phyloP scores from a whole-genome alignment of 2,113 vertebrate species.

The Gymnorhina tibicen region DNA sequence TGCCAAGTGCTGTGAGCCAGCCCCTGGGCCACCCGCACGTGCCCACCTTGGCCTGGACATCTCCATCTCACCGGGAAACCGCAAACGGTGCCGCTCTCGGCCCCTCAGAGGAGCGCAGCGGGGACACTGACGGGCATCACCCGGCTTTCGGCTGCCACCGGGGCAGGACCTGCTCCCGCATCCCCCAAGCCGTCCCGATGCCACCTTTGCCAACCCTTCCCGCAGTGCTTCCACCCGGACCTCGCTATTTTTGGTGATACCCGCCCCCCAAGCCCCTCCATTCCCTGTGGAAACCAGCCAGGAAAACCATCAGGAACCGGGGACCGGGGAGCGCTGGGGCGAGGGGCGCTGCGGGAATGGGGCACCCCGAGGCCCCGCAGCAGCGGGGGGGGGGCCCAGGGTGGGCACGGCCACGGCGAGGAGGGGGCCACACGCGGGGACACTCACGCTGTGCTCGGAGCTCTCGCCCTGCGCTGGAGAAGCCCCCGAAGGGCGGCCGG shows the following conservation, averaged over 20 bases:
- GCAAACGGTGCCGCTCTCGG: fast-evolving
- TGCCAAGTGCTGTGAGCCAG: not conserved
- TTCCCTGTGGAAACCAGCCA: fast-evolving
- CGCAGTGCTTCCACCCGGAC: not conserved
- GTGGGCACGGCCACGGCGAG: fast-evolving
- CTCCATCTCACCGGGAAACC: not conserved
- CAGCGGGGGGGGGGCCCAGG: not conserved
- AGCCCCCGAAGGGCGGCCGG: not conserved
- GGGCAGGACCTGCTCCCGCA: not conserved
- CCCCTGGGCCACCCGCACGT: not conserved
- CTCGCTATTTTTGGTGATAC: fast-evolving
- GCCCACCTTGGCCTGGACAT: not conserved
- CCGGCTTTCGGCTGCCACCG: fast-evolving
- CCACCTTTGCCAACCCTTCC: not conserved
- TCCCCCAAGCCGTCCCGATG: not conserved
- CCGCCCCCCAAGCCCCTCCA: fast-evolving
- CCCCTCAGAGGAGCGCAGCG: fast-evolving
- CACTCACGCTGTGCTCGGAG: not conserved
- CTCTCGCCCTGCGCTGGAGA: not conserved
- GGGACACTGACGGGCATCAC: fast-evolving
- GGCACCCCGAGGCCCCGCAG: not conserved
- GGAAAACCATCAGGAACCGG: not conserved
- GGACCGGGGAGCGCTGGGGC: not conserved
- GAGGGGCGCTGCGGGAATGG: fast-evolving
- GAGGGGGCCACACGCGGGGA: not conserved